Percentiles rank a stretch among this genome's conserved stretches.
phyloP scores from a whole-genome alignment of 2,797 vertebrate species.

The Odontamblyopus rebecca region DNA sequence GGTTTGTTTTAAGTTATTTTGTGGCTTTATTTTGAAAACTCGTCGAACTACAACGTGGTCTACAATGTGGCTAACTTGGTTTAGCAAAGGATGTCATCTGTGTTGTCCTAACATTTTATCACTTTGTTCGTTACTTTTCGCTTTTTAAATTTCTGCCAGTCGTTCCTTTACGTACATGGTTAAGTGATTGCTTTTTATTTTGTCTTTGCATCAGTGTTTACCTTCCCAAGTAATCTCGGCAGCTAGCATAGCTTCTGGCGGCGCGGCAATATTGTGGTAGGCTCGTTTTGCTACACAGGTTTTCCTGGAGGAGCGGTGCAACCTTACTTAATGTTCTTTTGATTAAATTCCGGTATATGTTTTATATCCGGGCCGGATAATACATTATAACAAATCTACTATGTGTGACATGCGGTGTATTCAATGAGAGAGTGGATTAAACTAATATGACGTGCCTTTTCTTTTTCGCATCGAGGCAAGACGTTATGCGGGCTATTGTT shows the following conservation, averaged over 20 bases:
- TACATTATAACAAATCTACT: not conserved
- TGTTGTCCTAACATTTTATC: not conserved
- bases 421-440: not conserved
- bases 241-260: constrained; percentile 17
- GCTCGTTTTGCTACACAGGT: not conserved
- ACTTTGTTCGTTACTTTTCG: not conserved
- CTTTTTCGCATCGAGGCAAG: not conserved
- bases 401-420: not conserved
- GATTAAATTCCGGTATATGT: fast-evolving
- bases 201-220: not conserved
- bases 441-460: not conserved
- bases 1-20: not conserved
- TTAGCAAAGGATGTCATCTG: not conserved
- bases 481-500: not conserved
- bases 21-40: not conserved
- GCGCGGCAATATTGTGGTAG: not conserved
- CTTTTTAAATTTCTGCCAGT: not conserved
- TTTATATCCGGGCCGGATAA: not conserved
- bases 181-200: not conserved
- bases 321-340: not conserved
- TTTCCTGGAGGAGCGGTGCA: not conserved
- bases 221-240: fast-evolving
- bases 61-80: not conserved
- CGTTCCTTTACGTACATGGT: fast-evolving
- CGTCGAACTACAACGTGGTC: not conserved